Percentiles rank a stretch among this genome's conserved stretches.
Conservation (phyloP, 2,797 vertebrate species). For the Euphonia xanthogaster region DNA sequence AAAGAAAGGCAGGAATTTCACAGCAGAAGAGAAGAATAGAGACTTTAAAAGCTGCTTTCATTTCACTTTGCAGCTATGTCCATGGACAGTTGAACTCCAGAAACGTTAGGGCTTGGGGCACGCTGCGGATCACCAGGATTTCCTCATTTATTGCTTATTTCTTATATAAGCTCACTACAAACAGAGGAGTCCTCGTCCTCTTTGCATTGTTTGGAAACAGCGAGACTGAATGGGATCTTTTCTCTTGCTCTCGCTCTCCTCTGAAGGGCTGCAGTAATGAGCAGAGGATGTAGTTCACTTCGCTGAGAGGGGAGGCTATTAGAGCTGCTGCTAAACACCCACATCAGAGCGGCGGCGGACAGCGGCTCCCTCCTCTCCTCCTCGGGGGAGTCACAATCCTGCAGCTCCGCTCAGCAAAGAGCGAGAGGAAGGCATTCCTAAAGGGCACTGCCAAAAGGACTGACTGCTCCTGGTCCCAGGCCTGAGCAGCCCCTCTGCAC, state of each 20-base stretch:
- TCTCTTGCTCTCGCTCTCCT: conserved; percentile 34
- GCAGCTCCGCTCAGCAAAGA: neutral
- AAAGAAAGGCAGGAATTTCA: conserved; percentile 52
- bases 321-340: conserved; percentile 58
- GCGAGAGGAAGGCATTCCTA: neutral
- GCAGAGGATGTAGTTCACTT: conserved; percentile 50
- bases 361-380: conserved; percentile 25
- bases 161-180: conserved; percentile 45
- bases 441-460: neutral
- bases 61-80: conserved; percentile 16
- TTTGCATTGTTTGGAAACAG: conserved; percentile 56
- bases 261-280: conserved; percentile 54
- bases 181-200: conserved; percentile 39
- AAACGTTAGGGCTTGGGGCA: conserved; percentile 24
- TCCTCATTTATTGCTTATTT: conserved; percentile 52
- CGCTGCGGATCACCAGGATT: conserved; percentile 40
- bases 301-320: conserved; percentile 58
- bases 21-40: conserved; percentile 34
- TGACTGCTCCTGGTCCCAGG: fast-evolving
- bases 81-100: neutral
- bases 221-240: conserved; percentile 27
- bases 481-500: neutral
- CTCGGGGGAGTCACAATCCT: neutral
- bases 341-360: conserved; percentile 49
- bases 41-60: conserved; percentile 60